Percentiles rank a stretch among this genome's conserved stretches.
Conservation (phyloP, 2,888 invertebrate genomes). For the Caenorhabditis sp. region DNA sequence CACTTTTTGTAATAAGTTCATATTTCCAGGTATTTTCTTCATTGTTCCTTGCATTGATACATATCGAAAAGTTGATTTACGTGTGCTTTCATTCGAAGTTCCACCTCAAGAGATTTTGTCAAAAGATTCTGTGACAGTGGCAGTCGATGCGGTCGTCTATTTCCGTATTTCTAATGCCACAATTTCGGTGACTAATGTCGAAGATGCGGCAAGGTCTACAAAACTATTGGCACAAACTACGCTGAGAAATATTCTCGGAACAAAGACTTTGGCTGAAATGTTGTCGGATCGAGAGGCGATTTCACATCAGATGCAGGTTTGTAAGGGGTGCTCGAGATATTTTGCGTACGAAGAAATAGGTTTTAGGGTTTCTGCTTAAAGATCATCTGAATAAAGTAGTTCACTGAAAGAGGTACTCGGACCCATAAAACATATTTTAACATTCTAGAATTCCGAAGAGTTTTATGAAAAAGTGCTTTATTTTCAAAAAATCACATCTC, state of each 20-base stretch:
- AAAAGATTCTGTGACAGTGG: constrained; percentile 93
- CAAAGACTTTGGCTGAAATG: constrained; percentile 92
- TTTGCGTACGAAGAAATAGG: too few relatives aligned
- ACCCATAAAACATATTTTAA: too few relatives aligned
- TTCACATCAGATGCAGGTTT: constrained; percentile 75
- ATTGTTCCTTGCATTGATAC: constrained; percentile 77
- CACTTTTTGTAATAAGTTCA: neutral
- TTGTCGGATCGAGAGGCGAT: constrained; percentile 93
- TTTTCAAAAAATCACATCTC: too few relatives aligned
- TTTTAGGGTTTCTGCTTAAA: too few relatives aligned
- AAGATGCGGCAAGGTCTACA: constrained; percentile 72
- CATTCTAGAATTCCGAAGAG: too few relatives aligned
- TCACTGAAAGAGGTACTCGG: too few relatives aligned
- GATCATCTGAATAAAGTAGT: too few relatives aligned
- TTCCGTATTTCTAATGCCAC: constrained; percentile 88
- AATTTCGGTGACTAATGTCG: constrained; percentile 77
- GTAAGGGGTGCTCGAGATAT: too few relatives aligned
- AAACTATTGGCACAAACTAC: constrained; percentile 74
- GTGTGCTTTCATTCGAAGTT: constrained; percentile 94
- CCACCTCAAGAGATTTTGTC: constrained; percentile 84
- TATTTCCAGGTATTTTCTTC: constrained; percentile 74
- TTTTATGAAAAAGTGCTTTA: too few relatives aligned
- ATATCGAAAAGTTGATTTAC: constrained; percentile 82
- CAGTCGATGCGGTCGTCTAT: constrained; percentile 84
- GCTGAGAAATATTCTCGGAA: constrained; percentile 72